Evolutionary conservation across 1,140 invertebrate genomes (phyloP).

Genomic region (Euwallacea fornicatus): DNA sequence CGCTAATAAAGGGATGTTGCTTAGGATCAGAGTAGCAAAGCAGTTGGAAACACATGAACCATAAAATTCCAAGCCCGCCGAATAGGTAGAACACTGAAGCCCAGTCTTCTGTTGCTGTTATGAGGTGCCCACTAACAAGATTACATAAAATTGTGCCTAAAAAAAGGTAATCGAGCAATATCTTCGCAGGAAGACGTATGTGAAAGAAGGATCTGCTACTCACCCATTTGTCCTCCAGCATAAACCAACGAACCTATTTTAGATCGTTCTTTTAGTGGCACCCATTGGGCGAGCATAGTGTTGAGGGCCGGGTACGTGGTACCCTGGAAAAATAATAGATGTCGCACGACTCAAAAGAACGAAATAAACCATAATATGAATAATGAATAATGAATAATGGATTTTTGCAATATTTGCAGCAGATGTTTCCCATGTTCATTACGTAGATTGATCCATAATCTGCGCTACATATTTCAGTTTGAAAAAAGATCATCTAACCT

Average conservation of each 20-base stretch:
- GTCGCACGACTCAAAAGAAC: too few relatives aligned
- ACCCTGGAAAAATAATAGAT: slow-evolving; percentile 56
- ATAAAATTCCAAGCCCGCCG: slow-evolving; percentile 70
- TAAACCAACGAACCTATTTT: slow-evolving; percentile 76
- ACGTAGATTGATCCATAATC: too few relatives aligned
- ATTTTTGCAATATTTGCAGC: too few relatives aligned
- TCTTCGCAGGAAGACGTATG: slow-evolving; percentile 15
- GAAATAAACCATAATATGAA: too few relatives aligned
- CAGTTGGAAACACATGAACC: slow-evolving; percentile 70
- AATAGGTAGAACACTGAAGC: slow-evolving; percentile 82
- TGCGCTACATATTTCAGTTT: too few relatives aligned
- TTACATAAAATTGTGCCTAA: slow-evolving; percentile 71
- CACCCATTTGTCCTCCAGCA: slow-evolving; percentile 64
- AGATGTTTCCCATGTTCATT: too few relatives aligned
- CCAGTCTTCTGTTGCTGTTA: slow-evolving; percentile 70
- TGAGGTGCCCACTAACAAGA: slow-evolving; percentile 68
- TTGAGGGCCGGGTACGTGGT: slow-evolving; percentile 77
- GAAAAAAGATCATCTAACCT: too few relatives aligned
- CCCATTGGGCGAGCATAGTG: slow-evolving; percentile 73
- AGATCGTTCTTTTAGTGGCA: slow-evolving; percentile 70
- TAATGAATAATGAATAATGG: too few relatives aligned
- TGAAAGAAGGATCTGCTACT: slow-evolving; percentile 38
- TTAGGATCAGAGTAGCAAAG: slow-evolving; percentile 77
- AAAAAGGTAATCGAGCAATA: slow-evolving; percentile 34
- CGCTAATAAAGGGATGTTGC: slow-evolving; percentile 81